Evolutionary conservation across 2,888 invertebrate species (phyloP), one percentile per base, ranked within the genome.

Genomic region (Agrypnus murinus): DNA sequence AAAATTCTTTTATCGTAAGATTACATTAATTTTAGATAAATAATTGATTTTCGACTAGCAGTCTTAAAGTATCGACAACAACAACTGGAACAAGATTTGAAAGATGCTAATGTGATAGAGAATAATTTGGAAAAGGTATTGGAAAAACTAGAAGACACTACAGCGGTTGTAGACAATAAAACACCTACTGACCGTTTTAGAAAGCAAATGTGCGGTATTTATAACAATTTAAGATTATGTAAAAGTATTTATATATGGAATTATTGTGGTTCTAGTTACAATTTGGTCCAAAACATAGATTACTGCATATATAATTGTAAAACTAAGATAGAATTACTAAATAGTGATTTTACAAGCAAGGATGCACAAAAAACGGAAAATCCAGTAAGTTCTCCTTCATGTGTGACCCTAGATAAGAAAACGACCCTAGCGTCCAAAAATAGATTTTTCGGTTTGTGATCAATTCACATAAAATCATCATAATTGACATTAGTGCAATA

Each of bases 361-460:
- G 25, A 32, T 9, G 19, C 10, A 19, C 25, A 48, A 19, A 45
- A 53, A 6, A 38, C n/a, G 31, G 10, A 50, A n/a, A 48, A 64
- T 40, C 45, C 69, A 0, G 69, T 69, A 64, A 58, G 63, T 58
- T 50, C 2, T n/a, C n/a, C n/a, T n/a, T n/a, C n/a, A n/a, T n/a
- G n/a, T n/a, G n/a, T n/a, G n/a, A n/a, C n/a, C n/a, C n/a, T n/a
- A n/a, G n/a, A n/a, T n/a, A n/a, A n/a, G n/a, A n/a, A n/a, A n/a
- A n/a, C n/a, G n/a, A n/a, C n/a, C n/a, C n/a, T n/a, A n/a, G n/a
- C n/a, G n/a, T n/a, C n/a, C n/a, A n/a, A n/a, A n/a, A n/a, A n/a
- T n/a, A n/a, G n/a, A n/a, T n/a, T n/a, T n/a, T n/a, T n/a, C n/a
- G n/a, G n/a, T n/a, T n/a, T n/a, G n/a, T n/a, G n/a, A n/a, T n/a